These are phyloP conservation scores for Rattus rattus DNA, from an alignment of 2,113 vertebrate genomes.

Conservation along the genomic window DNA sequence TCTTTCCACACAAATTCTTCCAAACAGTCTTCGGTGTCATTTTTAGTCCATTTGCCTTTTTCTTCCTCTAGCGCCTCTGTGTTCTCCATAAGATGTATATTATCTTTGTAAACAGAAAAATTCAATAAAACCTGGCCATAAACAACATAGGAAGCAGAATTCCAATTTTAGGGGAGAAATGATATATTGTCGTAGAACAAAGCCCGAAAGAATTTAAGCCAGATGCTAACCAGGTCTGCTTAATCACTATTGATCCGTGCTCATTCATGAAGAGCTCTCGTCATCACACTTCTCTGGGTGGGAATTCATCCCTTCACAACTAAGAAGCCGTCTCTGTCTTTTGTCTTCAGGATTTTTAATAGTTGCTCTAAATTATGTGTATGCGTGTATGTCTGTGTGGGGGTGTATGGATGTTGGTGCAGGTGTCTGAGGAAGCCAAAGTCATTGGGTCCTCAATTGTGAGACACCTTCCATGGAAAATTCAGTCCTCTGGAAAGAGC, in stretches of 20 bases:
- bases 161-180: background rate
- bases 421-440: background rate
- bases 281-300: background rate
- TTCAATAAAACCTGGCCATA: slow-evolving; percentile 10
- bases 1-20: background rate
- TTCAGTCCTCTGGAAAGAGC: background rate
- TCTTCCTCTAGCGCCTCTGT: background rate
- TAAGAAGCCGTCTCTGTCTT: background rate
- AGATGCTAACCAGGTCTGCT: background rate
- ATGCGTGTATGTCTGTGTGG: background rate
- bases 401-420: background rate
- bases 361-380: background rate
- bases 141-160: background rate
- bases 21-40: background rate
- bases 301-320: rapidly evolving
- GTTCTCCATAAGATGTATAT: background rate
- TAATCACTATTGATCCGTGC: background rate
- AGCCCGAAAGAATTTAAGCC: background rate
- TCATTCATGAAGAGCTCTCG: background rate
- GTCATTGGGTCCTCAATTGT: background rate
- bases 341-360: background rate
- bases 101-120: slow-evolving; percentile 32
- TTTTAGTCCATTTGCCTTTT: background rate
- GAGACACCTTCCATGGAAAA: background rate
- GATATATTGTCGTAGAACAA: background rate